phyloP scores from a whole-genome alignment of 2,113 vertebrate genomes.

The Nerophis ophidion region DNA sequence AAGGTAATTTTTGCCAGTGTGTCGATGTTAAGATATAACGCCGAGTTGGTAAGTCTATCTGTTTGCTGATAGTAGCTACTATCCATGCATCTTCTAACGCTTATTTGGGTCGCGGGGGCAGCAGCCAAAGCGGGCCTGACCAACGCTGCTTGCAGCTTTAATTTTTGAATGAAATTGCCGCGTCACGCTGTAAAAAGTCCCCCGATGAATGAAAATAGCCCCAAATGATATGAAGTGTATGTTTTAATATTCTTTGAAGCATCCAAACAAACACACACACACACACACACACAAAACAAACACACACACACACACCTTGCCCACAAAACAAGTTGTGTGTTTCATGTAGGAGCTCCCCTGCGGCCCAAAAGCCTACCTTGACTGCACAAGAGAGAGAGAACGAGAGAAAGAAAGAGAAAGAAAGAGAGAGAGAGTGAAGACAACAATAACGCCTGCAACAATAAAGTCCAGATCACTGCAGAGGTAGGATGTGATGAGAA shows the following conservation, averaged over 20 bases:
- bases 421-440: slow-evolving; percentile 26
- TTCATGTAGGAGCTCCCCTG: slow-evolving; percentile 49
- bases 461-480: slow-evolving; percentile 56
- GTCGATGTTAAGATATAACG: no score
- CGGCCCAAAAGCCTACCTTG: slow-evolving; percentile 67
- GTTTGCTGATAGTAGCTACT: no score
- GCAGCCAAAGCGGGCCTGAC: no score
- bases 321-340: slow-evolving; percentile 41
- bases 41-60: no score
- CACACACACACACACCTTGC: slow-evolving; percentile 34
- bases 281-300: slow-evolving; percentile 45
- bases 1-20: no score
- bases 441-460: slow-evolving; percentile 21
- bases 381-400: slow-evolving; percentile 56
- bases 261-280: slow-evolving; percentile 56
- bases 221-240: slow-evolving; percentile 40
- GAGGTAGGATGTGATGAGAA: slow-evolving; percentile 59
- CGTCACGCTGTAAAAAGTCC: no score
- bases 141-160: no score
- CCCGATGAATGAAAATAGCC: slow-evolving; percentile 12
- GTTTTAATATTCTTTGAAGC: slow-evolving; percentile 62
- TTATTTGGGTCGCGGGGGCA: no score
- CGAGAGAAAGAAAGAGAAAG: slow-evolving; percentile 4
- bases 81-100: no score
- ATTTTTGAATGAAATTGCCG: no score